phyloP scores from a whole-genome alignment of 1,140 invertebrate species.

The Whitmania pigra region DNA sequence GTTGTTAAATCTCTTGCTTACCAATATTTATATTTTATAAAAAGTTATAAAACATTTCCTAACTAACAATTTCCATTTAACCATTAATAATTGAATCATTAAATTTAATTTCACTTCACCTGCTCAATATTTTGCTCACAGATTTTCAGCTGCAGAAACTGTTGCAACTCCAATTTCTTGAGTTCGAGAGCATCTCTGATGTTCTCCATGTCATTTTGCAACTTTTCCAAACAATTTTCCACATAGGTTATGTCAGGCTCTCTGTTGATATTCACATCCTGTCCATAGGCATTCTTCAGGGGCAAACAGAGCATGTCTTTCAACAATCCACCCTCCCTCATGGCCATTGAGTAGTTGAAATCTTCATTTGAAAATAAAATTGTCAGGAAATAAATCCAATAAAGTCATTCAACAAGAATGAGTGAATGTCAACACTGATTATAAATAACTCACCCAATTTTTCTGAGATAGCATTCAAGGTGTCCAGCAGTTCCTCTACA shows the following conservation, averaged over 20 bases:
- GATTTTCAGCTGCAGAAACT: constrained; percentile 57
- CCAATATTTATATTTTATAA: no score
- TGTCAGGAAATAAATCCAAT: no score
- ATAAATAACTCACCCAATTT: constrained; percentile 38
- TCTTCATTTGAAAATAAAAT: constrained; percentile 31
- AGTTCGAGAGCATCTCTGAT: constrained; percentile 47
- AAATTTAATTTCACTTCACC: constrained; percentile 35
- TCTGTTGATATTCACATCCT: constrained; percentile 60
- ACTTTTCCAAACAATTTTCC: constrained; percentile 49
- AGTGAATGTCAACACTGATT: no score
- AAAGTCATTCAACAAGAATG: no score
- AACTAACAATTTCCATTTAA: neutral
- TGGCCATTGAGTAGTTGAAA: constrained; percentile 30
- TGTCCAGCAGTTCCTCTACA: constrained; percentile 34
- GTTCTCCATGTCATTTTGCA: constrained; percentile 43
- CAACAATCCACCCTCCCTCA: constrained; percentile 60
- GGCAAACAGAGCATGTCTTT: constrained; percentile 65
- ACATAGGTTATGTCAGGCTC: constrained; percentile 58
- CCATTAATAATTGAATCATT: neutral
- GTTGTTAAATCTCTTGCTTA: no score
- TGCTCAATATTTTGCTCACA: constrained; percentile 63
- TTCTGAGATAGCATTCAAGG: constrained; percentile 47
- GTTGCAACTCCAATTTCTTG: constrained; percentile 59
- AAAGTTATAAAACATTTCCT: neutral
- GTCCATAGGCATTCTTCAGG: constrained; percentile 61